Conservation (phyloP, 1,140 invertebrate species). For the Euwallacea fornicatus region DNA sequence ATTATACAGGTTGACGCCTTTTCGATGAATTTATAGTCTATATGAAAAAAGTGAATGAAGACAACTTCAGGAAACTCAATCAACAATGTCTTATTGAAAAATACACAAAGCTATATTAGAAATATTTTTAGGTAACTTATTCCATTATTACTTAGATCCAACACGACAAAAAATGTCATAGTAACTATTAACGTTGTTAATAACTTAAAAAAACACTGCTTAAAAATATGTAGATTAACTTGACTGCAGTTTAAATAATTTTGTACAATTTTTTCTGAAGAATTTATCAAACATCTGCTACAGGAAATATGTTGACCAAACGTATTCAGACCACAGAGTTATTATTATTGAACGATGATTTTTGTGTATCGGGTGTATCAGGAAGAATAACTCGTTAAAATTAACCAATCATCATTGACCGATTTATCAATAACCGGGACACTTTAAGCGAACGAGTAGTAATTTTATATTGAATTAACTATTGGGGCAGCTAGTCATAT, state of each 20-base stretch:
- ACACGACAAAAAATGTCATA: no score
- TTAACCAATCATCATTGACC: constrained; percentile 33
- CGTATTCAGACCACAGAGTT: neutral
- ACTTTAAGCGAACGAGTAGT: constrained; percentile 29
- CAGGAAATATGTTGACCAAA: constrained; percentile 26
- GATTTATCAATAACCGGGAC: constrained; percentile 30
- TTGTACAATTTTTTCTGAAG: neutral
- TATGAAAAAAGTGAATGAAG: no score
- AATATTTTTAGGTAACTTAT: no score
- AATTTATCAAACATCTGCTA: constrained; percentile 10
- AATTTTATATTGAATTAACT: constrained; percentile 35
- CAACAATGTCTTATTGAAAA: no score
- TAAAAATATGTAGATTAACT: no score
- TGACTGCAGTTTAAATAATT: neutral
- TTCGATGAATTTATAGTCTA: no score
- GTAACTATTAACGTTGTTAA: no score
- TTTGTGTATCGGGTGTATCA: constrained; percentile 26
- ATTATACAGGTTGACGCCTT: no score
- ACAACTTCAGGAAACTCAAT: no score
- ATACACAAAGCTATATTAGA: no score
- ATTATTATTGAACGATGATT: constrained; percentile 28
- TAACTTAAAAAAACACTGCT: no score
- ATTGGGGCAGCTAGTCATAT: constrained; percentile 20
- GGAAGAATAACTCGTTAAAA: constrained; percentile 36
- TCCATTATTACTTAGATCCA: no score